Conservation (phyloP, 2,888 invertebrate genomes). For the Elegia similella region DNA sequence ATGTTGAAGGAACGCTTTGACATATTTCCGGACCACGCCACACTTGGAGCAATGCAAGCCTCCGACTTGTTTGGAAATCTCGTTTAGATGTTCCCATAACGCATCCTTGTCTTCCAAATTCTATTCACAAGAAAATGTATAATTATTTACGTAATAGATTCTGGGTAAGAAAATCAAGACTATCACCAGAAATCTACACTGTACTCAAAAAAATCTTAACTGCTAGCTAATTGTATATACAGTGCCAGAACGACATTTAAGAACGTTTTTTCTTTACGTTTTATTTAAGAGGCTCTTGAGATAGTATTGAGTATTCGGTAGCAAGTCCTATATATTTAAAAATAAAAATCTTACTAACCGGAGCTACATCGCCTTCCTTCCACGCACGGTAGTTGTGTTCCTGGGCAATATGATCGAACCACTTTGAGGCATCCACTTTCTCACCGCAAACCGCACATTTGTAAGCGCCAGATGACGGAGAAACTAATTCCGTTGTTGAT, state of each 20-base stretch:
- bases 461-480: not conserved
- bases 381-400: conserved; percentile 57
- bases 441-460: conserved; percentile 43
- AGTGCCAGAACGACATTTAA: too few species aligned
- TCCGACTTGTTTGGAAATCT: conserved; percentile 6
- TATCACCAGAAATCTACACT: too few species aligned
- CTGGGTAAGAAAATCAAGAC: too few species aligned
- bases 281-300: too few species aligned
- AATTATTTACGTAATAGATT: not conserved
- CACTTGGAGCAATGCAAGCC: conserved; percentile 34
- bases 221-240: too few species aligned
- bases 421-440: conserved; percentile 29
- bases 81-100: conserved; percentile 17
- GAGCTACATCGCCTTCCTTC: conserved; percentile 42
- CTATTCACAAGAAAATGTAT: not conserved
- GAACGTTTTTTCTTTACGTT: too few species aligned
- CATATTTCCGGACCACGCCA: conserved; percentile 36
- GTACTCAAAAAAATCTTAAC: too few species aligned
- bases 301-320: too few species aligned
- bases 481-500: too few species aligned
- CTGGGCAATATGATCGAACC: conserved; percentile 45
- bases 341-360: conserved; percentile 55
- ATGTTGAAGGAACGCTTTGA: conserved; percentile 40
- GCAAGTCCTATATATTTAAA: too few species aligned
- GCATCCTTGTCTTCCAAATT: conserved; percentile 17